Base-by-base conservation (phyloP, 2,113 vertebrate genomes). In the Centropus unirufus region DNA sequence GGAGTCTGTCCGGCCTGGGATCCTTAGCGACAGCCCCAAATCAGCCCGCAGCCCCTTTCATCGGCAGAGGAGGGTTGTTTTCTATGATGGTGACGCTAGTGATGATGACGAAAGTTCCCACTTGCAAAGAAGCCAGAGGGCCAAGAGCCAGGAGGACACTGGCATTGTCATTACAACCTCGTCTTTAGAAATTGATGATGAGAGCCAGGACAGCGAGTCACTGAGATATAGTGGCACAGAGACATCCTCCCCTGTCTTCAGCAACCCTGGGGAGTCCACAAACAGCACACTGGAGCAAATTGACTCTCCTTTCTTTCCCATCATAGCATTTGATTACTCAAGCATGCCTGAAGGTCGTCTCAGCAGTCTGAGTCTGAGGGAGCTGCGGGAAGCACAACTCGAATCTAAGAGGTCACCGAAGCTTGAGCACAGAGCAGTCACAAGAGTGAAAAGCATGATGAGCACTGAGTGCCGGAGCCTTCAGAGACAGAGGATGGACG, bases 351-450 rank as follows among this genome's bases (percentile, higher is more conserved):
- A 89, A 58, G 90, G 83, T 55, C 91, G 96, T 62, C 68, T 95
- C 12, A 58, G 95, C 68, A 96, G 93, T 84, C 66, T 98, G 24
- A 97, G 97, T 39, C 89, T 97, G 55, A 98, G 95, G 70, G 98
- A 97, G 36, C 96, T 94, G 55, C 95, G 97, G 11, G 98, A 98
- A 26, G 95, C 93, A 49, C 98, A 98, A 8, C 51, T 98, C 3
- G 98, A 98, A 79, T 97, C 97, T 3, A 98, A 98, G 94, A 98
- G 98, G 67, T 99, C 98, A 0, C 98, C 99, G 42, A 99, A 98
- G 94, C 89, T 99, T 52, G 99, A 99, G 84, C 98, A 98, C 95
- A 98, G 98, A 96, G 98, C 98, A 12, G 97, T 98, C 42, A 97
- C 97, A 0, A 97, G 98, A 46, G 97, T 98, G 51, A 99, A 98